Percentiles rank a stretch among this genome's conserved stretches.
These are phyloP conservation scores for Epirrita christyi DNA, from an alignment of 2,888 invertebrate species.

Conservation along the genomic window DNA sequence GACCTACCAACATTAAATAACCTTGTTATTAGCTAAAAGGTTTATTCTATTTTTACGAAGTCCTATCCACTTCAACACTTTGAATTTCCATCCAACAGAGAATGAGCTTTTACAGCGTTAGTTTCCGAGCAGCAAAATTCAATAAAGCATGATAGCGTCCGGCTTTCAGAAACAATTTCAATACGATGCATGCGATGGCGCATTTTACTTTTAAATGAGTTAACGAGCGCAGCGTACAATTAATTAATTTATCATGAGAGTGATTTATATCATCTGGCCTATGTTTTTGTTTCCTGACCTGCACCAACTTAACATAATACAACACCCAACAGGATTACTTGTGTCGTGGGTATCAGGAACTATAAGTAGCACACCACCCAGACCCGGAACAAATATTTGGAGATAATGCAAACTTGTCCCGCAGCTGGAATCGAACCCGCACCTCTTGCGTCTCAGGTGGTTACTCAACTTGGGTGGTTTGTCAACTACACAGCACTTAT, in stretches of 20 bases:
- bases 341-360: too few species aligned
- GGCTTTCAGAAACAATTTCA: conserved; percentile 20
- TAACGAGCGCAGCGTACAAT: conserved; percentile 1
- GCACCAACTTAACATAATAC: neutral
- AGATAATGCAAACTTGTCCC: too few species aligned
- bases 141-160: too few species aligned
- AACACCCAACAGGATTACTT: too few species aligned
- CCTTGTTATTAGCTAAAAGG: neutral
- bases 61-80: too few species aligned
- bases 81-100: conserved; percentile 25
- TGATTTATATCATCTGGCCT: neutral
- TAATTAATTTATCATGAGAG: neutral
- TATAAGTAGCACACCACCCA: too few species aligned
- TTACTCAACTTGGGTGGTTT: too few species aligned
- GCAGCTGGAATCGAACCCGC: too few species aligned
- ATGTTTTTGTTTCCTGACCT: neutral
- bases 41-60: neutral
- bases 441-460: too few species aligned
- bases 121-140: conserved; percentile 28
- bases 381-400: too few species aligned
- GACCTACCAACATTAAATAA: too few species aligned
- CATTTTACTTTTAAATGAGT: conserved; percentile 20
- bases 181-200: neutral
- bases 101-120: conserved; percentile 35
- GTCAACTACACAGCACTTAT: too few species aligned